Percentiles rank a stretch among this genome's conserved stretches.
Conservation (phyloP, 1,140 invertebrate species). For the Diorhabda carinulata region DNA sequence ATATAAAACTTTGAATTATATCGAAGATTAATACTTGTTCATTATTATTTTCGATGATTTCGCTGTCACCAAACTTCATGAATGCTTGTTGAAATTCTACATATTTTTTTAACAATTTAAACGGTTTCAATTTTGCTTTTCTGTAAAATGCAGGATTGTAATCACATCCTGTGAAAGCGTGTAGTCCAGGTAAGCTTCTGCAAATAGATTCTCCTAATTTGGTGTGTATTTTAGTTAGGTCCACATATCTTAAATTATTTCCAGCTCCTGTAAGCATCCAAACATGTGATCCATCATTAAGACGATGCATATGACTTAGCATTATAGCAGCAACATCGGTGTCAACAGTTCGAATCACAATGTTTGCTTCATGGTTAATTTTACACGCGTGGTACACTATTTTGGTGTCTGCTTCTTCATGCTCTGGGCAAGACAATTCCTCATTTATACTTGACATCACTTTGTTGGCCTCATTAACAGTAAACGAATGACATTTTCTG, state of each 20-base stretch:
- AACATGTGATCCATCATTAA: conserved; percentile 18
- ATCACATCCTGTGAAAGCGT: conserved; percentile 44
- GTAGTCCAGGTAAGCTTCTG: conserved; percentile 39
- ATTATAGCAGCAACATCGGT: conserved; percentile 21
- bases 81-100: conserved; percentile 20
- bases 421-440: conserved; percentile 11
- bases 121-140: conserved; percentile 34
- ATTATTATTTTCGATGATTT: background rate
- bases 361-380: background rate
- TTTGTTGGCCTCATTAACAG: background rate
- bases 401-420: conserved; percentile 16
- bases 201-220: conserved; percentile 34
- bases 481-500: conserved; percentile 17
- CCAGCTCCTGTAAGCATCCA: conserved; percentile 20
- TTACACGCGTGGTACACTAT: conserved; percentile 11
- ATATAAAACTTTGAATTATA: conserved; percentile 22
- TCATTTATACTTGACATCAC: conserved; percentile 6
- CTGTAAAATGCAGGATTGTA: conserved; percentile 11
- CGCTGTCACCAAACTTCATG: conserved; percentile 7
- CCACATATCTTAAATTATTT: too few species aligned
- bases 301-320: conserved; percentile 22
- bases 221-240: conserved; percentile 27
- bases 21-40: conserved; percentile 12
- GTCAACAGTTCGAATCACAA: conserved; percentile 5
- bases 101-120: background rate